Percentiles rank a stretch among this genome's conserved stretches.
Evolutionary conservation across 2,113 vertebrate genomes (phyloP).

Genomic region (Marcusenius ussheri): DNA sequence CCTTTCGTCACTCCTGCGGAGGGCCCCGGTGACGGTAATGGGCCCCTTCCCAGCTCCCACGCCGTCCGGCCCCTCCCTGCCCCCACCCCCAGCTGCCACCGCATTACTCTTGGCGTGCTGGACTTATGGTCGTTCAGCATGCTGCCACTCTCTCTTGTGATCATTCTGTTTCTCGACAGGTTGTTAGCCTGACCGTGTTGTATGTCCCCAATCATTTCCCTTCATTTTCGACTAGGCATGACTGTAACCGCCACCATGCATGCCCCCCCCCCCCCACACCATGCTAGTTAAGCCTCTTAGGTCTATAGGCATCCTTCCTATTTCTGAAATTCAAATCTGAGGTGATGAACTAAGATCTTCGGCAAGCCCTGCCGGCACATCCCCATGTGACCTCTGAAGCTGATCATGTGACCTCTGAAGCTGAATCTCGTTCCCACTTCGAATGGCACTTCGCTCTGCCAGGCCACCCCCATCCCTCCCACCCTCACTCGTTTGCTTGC

Average conservation of each 20-base stretch:
- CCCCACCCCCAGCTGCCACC: background rate
- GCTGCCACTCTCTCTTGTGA: background rate
- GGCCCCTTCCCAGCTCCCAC: constrained; percentile 5
- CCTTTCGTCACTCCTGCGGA: constrained; percentile 74
- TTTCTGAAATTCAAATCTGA: background rate
- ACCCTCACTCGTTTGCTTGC: background rate
- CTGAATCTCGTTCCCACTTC: background rate
- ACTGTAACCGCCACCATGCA: background rate
- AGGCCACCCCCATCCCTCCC: background rate
- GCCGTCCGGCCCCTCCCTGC: background rate
- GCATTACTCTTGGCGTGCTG: background rate
- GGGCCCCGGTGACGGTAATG: constrained; percentile 47
- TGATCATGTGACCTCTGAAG: background rate
- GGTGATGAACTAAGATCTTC: background rate
- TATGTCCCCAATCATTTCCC: background rate
- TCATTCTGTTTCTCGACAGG: background rate
- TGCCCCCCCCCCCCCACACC: background rate
- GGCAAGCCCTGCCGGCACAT: background rate
- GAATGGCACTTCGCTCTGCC: background rate
- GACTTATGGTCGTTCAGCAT: background rate
- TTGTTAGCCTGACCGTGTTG: background rate
- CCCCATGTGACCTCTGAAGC: background rate
- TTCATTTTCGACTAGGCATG: background rate
- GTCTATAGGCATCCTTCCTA: background rate
- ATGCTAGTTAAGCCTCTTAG: background rate